Percentiles rank a stretch among this genome's conserved stretches.
Evolutionary conservation across 2,113 vertebrate species (phyloP).

Genomic region (Oreocharis arfaki): DNA sequence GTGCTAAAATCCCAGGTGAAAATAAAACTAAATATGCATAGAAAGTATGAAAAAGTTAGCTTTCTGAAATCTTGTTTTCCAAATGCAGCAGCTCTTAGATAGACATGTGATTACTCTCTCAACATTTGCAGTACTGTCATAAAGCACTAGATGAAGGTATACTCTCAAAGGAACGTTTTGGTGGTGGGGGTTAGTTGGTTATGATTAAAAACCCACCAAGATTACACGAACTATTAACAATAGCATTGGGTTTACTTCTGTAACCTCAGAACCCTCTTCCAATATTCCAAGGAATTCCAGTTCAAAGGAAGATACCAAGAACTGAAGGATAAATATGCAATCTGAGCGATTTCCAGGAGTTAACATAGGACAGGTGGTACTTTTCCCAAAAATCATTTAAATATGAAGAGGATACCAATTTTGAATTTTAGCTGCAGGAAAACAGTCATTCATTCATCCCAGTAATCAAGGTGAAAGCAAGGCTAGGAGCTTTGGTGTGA

Average conservation of each 20-base stretch:
- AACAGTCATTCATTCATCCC: conserved; percentile 8
- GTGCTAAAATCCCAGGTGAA: background rate
- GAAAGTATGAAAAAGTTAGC: conserved; percentile 2
- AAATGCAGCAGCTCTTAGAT: background rate
- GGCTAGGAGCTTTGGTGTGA: background rate
- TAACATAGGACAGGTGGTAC: fast-evolving
- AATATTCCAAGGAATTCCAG: background rate
- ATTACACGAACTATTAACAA: background rate
- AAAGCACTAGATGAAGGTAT: background rate
- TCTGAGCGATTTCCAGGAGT: background rate
- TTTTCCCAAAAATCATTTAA: background rate
- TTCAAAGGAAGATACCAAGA: background rate
- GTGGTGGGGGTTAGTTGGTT: background rate
- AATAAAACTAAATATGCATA: background rate
- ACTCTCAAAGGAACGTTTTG: background rate
- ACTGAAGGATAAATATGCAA: background rate
- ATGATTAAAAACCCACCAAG: background rate
- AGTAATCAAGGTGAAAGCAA: background rate
- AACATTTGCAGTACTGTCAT: background rate
- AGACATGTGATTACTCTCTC: background rate
- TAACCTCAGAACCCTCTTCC: background rate
- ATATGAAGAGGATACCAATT: background rate
- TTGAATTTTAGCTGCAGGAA: conserved; percentile 3
- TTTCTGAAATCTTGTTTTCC: background rate
- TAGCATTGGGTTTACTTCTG: background rate